A percentile compares a stretch with the other conserved stretches of the same genome.
Conservation (phyloP, 2,888 invertebrate genomes). For the Leptinotarsa tumamoca region DNA sequence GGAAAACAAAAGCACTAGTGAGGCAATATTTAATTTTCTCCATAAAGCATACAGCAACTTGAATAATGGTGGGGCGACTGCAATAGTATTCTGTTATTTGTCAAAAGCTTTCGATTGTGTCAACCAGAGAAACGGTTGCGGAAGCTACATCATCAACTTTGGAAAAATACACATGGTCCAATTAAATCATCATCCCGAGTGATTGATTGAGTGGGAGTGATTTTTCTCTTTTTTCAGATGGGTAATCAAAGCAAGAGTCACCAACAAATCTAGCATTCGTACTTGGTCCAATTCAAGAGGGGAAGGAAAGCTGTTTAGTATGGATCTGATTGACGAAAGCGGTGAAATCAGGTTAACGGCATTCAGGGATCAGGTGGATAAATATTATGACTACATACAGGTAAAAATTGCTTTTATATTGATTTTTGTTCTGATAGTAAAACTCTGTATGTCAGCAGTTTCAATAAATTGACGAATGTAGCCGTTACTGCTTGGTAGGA, state of each 20-base stretch:
- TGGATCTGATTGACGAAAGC: constrained; percentile 93
- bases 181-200: background rate
- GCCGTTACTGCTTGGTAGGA: no score
- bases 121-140: no score
- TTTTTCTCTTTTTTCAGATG: constrained; percentile 70
- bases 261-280: constrained; percentile 82
- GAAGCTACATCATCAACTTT: no score
- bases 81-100: no score
- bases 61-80: no score
- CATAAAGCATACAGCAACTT: no score
- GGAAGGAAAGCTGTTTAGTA: constrained; percentile 92
- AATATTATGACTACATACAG: constrained; percentile 89
- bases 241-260: constrained; percentile 92
- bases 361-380: constrained; percentile 89
- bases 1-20: no score
- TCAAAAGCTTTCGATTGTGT: no score
- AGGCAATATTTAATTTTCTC: no score
- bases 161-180: no score
- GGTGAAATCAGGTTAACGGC: constrained; percentile 95
- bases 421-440: background rate
- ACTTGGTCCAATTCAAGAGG: constrained; percentile 93
- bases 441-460: no score
- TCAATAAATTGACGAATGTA: no score
- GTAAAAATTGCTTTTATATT: constrained; percentile 63
- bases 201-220: background rate